These are phyloP conservation scores for Phaedon cochleariae DNA, from an alignment of 2,888 invertebrate genomes.

Conservation along the genomic window DNA sequence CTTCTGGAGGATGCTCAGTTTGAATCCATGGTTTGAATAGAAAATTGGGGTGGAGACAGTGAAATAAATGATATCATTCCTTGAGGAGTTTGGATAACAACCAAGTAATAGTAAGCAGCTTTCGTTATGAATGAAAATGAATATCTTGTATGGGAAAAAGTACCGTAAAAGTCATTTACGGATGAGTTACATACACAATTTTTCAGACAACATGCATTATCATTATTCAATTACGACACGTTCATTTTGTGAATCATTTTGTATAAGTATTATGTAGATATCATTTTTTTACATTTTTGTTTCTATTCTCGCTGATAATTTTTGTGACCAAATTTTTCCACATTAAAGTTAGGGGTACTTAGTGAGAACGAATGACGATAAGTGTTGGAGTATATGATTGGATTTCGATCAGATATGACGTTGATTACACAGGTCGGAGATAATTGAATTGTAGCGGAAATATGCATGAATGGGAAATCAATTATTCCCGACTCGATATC, in stretches of 20 bases:
- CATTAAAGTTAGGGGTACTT: neutral
- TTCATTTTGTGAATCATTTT: too few relatives aligned
- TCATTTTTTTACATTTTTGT: too few relatives aligned
- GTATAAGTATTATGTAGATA: too few relatives aligned
- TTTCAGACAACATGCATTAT: too few relatives aligned
- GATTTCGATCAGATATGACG: neutral
- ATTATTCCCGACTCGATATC: neutral
- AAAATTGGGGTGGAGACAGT: neutral
- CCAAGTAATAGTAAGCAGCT: too few relatives aligned
- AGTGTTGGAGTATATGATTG: neutral
- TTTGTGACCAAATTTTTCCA: neutral
- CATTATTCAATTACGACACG: too few relatives aligned
- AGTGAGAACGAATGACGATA: too few relatives aligned
- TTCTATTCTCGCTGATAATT: neutral
- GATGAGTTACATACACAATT: too few relatives aligned
- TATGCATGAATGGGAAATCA: neutral
- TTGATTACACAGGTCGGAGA: neutral
- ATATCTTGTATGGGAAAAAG: too few relatives aligned
- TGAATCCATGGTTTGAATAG: neutral
- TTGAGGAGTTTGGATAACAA: neutral
- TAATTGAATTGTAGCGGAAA: conserved; percentile 5
- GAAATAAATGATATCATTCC: neutral
- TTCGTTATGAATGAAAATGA: too few relatives aligned
- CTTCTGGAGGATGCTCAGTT: too few relatives aligned
- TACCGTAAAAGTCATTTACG: too few relatives aligned